Conservation (phyloP, 2,888 invertebrate genomes). For the Xestobium rufovillosum region DNA sequence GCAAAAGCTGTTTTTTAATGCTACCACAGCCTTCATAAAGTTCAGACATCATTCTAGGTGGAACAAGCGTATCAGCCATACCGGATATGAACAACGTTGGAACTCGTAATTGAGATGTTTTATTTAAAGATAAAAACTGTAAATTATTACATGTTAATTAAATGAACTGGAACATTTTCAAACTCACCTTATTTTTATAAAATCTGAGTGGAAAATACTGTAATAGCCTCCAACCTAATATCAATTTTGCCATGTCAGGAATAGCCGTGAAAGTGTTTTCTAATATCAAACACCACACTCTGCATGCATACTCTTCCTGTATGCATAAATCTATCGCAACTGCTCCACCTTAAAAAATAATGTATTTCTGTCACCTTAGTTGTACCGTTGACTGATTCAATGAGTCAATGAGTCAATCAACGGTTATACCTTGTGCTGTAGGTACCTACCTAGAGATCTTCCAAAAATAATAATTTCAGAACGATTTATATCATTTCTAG, state of each 20-base stretch:
- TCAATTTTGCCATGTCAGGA: slow-evolving; percentile 81
- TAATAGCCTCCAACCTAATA: slow-evolving; percentile 66
- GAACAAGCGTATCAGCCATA: slow-evolving; percentile 77
- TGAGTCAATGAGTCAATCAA: background rate
- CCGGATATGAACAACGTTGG: slow-evolving; percentile 87
- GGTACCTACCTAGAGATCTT: slow-evolving; percentile 63
- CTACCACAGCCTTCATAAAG: slow-evolving; percentile 70
- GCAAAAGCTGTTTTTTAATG: slow-evolving; percentile 65
- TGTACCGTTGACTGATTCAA: background rate
- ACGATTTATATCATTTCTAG: slow-evolving; percentile 75
- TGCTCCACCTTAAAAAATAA: slow-evolving; percentile 64
- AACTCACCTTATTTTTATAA: slow-evolving; percentile 82
- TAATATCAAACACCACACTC: slow-evolving; percentile 79
- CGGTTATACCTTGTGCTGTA: slow-evolving; percentile 9
- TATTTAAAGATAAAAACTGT: slow-evolving; percentile 66
- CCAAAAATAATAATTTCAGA: slow-evolving; percentile 85
- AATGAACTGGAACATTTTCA: background rate
- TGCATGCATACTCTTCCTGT: slow-evolving; percentile 64
- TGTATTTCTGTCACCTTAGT: slow-evolving; percentile 15
- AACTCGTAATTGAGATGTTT: slow-evolving; percentile 63
- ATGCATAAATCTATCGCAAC: slow-evolving; percentile 83
- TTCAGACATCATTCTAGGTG: slow-evolving; percentile 82
- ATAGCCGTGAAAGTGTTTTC: slow-evolving; percentile 96
- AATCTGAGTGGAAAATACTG: slow-evolving; percentile 72
- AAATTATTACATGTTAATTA: slow-evolving; percentile 30